phyloP scores from a whole-genome alignment of 2,888 invertebrate genomes.

The Lepidocyrtoides sp. region DNA sequence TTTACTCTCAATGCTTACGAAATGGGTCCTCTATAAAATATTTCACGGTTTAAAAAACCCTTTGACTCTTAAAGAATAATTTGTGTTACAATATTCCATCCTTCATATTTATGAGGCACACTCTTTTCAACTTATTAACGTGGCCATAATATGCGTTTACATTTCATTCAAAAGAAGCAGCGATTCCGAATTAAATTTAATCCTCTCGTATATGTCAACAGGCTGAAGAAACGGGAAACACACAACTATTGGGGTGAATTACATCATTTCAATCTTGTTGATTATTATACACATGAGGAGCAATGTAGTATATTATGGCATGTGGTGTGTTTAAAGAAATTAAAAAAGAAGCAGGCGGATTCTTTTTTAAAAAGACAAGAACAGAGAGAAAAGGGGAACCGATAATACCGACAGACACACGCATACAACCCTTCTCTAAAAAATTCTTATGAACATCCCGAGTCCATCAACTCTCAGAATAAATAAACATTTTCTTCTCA shows the following conservation, averaged over 20 bases:
- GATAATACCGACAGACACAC: conserved; percentile 72
- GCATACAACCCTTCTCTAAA: conserved; percentile 29
- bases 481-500: conserved; percentile 83
- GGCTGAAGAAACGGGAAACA: conserved; percentile 37
- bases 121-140: conserved; percentile 26
- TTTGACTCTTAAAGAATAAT: conserved; percentile 44
- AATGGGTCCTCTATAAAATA: conserved; percentile 21
- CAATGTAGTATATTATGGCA: background rate
- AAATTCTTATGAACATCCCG: conserved; percentile 80
- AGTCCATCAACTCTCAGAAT: conserved; percentile 83
- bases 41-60: conserved; percentile 11
- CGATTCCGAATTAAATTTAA: conserved; percentile 69
- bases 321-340: conserved; percentile 18
- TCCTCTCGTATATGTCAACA: conserved; percentile 72
- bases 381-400: conserved; percentile 67
- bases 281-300: conserved; percentile 33
- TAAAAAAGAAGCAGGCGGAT: conserved; percentile 43
- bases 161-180: conserved; percentile 45
- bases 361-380: conserved; percentile 55
- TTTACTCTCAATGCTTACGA: background rate
- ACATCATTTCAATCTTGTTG: background rate
- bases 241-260: background rate
- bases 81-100: conserved; percentile 20
- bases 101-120: conserved; percentile 34
- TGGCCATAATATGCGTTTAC: conserved; percentile 51